Evolutionary conservation across 2,797 vertebrate species (phyloP).

Genomic region (Thunnus albacares): DNA sequence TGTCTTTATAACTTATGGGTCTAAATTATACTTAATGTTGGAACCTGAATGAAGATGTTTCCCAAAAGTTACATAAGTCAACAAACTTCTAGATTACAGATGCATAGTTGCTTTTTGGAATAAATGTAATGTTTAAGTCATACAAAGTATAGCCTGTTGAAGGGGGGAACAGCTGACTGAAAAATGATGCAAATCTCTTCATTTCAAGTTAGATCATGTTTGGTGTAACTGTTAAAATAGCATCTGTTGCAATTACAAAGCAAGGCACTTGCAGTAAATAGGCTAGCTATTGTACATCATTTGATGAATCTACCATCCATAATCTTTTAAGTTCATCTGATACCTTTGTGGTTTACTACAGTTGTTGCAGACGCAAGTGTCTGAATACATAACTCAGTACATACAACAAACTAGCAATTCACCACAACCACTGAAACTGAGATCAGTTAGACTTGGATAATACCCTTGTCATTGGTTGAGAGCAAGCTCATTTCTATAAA

Average conservation of each 20-base stretch:
- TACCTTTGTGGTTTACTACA: not conserved
- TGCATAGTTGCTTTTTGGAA: not conserved
- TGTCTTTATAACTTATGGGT: not conserved
- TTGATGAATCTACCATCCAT: not conserved
- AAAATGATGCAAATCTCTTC: not conserved
- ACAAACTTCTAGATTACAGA: not conserved
- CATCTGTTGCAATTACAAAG: constrained; percentile 6
- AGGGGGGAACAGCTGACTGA: not conserved
- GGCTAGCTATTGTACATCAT: not conserved
- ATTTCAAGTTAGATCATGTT: not conserved
- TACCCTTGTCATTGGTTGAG: not conserved
- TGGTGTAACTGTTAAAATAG: not conserved
- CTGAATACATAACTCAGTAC: not conserved
- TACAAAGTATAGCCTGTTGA: not conserved
- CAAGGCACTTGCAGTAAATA: not conserved
- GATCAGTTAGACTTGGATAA: not conserved
- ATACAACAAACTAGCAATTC: not conserved
- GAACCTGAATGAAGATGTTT: not conserved
- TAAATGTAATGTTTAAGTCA: not conserved
- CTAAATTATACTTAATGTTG: not conserved
- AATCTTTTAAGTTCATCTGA: not conserved
- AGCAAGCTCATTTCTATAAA: not conserved
- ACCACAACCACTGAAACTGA: not conserved
- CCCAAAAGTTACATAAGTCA: not conserved
- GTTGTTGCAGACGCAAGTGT: not conserved